phyloP scores from a whole-genome alignment of 2,888 invertebrate genomes.

The Stegana nigrithorax region DNA sequence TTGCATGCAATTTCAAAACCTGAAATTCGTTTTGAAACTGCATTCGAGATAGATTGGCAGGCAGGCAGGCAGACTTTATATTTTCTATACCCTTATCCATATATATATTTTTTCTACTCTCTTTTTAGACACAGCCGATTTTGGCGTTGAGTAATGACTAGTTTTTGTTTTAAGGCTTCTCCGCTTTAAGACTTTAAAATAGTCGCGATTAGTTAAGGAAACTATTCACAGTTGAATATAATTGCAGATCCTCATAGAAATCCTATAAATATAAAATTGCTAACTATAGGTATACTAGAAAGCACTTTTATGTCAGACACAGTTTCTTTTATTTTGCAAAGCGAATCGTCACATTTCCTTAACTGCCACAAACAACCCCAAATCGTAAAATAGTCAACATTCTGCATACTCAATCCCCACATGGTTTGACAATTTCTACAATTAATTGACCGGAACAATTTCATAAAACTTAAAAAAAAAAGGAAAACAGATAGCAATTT shows the following conservation, averaged over 20 bases:
- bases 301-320: no score
- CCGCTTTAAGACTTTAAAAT: neutral
- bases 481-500: conserved; percentile 42
- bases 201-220: neutral
- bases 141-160: neutral
- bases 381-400: neutral
- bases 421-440: conserved; percentile 49
- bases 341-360: no score
- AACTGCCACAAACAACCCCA: neutral
- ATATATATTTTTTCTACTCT: neutral
- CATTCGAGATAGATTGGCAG: conserved; percentile 35
- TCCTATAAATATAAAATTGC: no score
- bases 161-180: neutral
- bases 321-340: no score
- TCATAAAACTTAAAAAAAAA: conserved; percentile 59
- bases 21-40: conserved; percentile 52
- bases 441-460: conserved; percentile 65
- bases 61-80: no score
- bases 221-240: no score
- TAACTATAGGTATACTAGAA: no score
- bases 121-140: neutral
- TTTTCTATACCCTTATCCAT: neutral
- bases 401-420: neutral
- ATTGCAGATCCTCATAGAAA: no score
- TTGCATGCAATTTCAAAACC: conserved; percentile 53